Evolutionary conservation across 1,140 invertebrate species (phyloP), one percentile per base, ranked within the genome.

Genomic region (Ostrea edulis): DNA sequence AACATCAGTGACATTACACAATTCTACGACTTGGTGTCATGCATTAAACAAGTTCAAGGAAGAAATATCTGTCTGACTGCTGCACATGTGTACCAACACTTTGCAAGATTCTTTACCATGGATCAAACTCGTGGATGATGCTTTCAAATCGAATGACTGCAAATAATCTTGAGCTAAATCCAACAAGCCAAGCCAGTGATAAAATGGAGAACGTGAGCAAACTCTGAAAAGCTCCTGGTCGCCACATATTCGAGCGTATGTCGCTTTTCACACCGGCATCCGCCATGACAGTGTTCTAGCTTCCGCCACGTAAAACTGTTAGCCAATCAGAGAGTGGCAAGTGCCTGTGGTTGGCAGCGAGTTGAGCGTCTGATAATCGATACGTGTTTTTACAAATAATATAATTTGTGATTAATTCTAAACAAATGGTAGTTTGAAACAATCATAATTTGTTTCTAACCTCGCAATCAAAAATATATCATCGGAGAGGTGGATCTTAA

Each of bases 41-140:
- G 35, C 35, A 44, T 44, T 44, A 68, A 44, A 44, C 25, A 51
- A 85, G 7, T 62, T 20, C 14, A n/a, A 52, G 44, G 44, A 53
- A 83, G 52, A 53, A 83, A 52, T 44, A 83, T 52, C 52, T 12
- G 1, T 44, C 35, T 5, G 35, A 44, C 3, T 11, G 82, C 5
- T 11, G 82, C 17, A 83, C 82, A 53, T 53, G 52, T 35, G 44
- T 25, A 52, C n/a, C 17, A 54, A 81, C 17, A 14, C 22, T 25
- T n/a, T 83, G 82, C 52, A 77, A 8, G 68, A 29, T 77, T 77
- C 22, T 77, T 96, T 96, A 99, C 98, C 99, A 99, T 95, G 99
- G 99, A 96, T 99, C 99, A 95, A 99, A 99, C 95, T 99, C 99
- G 95, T 99, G 99, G 95, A 99, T 99, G 93, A 99, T 99, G 96